Percentiles rank a stretch among this genome's conserved stretches.
Evolutionary conservation across 2,888 invertebrate genomes (phyloP).

Genomic region (Silvanus unidentatus): DNA sequence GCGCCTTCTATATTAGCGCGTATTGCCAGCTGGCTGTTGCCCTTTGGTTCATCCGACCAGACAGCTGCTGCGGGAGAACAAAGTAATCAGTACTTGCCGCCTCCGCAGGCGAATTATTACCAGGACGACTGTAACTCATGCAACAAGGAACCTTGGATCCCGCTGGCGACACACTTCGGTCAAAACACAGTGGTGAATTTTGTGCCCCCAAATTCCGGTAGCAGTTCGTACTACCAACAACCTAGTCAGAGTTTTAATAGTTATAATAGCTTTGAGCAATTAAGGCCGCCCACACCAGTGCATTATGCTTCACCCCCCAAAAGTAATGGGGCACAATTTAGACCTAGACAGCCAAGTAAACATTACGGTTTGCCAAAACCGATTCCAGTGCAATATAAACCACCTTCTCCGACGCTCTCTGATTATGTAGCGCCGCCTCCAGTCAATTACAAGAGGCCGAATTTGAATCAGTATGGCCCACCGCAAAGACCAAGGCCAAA

Average conservation of each 20-base stretch:
- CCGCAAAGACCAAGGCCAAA: slow-evolving; percentile 8
- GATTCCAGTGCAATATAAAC: slow-evolving; percentile 14
- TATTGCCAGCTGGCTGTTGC: slow-evolving; percentile 58
- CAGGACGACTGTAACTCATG: slow-evolving; percentile 65
- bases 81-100: slow-evolving; percentile 29
- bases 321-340: slow-evolving; percentile 10
- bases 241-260: slow-evolving; percentile 18
- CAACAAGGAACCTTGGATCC: slow-evolving; percentile 77
- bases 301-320: slow-evolving; percentile 5
- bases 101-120: slow-evolving; percentile 19
- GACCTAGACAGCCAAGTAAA: slow-evolving; percentile 5
- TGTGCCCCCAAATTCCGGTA: slow-evolving; percentile 25
- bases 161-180: slow-evolving; percentile 52
- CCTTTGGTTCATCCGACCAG: slow-evolving; percentile 30
- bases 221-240: background rate
- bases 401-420: background rate
- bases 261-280: slow-evolving; percentile 11
- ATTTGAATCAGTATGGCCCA: slow-evolving; percentile 18
- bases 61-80: slow-evolving; percentile 20
- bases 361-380: slow-evolving; percentile 18
- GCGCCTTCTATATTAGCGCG: slow-evolving; percentile 54
- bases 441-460: slow-evolving; percentile 16
- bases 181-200: slow-evolving; percentile 34
- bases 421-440: slow-evolving; percentile 6
- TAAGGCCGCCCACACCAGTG: slow-evolving; percentile 10